phyloP scores from a whole-genome alignment of 2,888 invertebrate species.

The Parapristionchus giblindavisi region DNA sequence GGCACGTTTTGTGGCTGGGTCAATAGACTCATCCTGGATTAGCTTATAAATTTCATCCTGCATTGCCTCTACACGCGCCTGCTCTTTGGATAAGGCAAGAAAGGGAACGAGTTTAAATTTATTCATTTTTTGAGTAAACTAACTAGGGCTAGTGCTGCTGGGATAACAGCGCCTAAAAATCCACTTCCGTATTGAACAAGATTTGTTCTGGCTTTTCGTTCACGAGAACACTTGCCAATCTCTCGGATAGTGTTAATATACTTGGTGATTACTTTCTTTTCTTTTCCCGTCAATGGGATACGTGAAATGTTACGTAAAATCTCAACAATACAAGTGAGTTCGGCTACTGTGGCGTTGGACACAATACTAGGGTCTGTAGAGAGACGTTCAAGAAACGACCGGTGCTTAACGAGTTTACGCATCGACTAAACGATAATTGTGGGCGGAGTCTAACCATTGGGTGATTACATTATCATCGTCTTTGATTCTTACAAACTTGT shows the following conservation, averaged over 20 bases:
- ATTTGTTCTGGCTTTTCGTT: not conserved
- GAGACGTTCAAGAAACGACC: constrained; percentile 18
- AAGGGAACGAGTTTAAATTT: constrained; percentile 7
- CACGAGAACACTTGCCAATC: not conserved
- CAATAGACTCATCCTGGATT: not conserved
- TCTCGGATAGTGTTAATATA: not conserved
- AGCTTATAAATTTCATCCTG: not conserved
- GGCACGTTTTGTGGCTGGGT: not conserved
- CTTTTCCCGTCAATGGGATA: not conserved
- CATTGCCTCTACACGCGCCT: not conserved
- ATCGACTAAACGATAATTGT: no score
- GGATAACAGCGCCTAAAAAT: not conserved
- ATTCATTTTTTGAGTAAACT: not conserved
- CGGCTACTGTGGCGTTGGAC: not conserved
- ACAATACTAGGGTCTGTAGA: not conserved
- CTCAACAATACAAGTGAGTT: not conserved
- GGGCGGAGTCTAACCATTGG: no score
- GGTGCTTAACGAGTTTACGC: not conserved
- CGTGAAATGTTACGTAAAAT: not conserved
- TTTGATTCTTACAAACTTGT: no score
- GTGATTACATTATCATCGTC: no score
- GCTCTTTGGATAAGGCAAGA: constrained; percentile 2
- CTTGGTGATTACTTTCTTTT: not conserved
- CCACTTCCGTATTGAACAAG: constrained; percentile 16
- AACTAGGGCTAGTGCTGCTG: constrained; percentile 1